phyloP scores from a whole-genome alignment of 2,888 invertebrate species.

The Thereva nobilitata region DNA sequence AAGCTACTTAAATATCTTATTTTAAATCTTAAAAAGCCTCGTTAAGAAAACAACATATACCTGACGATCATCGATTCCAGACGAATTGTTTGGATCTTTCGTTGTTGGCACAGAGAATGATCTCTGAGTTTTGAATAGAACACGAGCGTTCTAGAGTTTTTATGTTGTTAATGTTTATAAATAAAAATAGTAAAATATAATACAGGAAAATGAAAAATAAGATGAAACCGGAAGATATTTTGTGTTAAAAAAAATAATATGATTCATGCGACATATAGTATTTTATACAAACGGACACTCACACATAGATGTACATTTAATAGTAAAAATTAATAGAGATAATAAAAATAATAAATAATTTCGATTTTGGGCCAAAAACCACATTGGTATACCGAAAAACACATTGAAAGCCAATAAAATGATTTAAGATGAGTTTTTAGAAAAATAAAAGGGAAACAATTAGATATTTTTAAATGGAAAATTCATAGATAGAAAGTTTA shows the following conservation, averaged over 20 bases:
- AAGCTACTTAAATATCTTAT: background rate
- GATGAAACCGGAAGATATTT: conserved; percentile 19
- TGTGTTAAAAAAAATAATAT: background rate
- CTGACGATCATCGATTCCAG: conserved; percentile 58
- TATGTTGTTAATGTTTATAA: conserved; percentile 34
- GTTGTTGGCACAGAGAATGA: conserved; percentile 92
- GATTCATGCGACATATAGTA: conserved; percentile 1
- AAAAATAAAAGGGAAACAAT: conserved; percentile 9
- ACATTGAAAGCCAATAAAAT: conserved; percentile 38
- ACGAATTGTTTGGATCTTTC: conserved; percentile 67
- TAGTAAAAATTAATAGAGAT: conserved; percentile 27
- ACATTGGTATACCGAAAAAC: conserved; percentile 33
- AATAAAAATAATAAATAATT: conserved; percentile 36
- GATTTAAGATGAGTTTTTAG: conserved; percentile 33
- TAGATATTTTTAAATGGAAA: conserved; percentile 3
- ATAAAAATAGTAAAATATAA: background rate
- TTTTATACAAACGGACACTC: conserved; percentile 1
- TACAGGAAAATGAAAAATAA: background rate
- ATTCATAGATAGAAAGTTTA: conserved; percentile 1
- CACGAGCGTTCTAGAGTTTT: conserved; percentile 64
- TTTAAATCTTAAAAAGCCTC: conserved; percentile 17
- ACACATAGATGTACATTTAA: conserved; percentile 5
- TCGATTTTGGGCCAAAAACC: too few species aligned
- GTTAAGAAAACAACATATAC: conserved; percentile 48
- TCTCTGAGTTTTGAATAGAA: conserved; percentile 89